phyloP scores from a whole-genome alignment of 1,140 invertebrate genomes.

The Whitmania pigra region DNA sequence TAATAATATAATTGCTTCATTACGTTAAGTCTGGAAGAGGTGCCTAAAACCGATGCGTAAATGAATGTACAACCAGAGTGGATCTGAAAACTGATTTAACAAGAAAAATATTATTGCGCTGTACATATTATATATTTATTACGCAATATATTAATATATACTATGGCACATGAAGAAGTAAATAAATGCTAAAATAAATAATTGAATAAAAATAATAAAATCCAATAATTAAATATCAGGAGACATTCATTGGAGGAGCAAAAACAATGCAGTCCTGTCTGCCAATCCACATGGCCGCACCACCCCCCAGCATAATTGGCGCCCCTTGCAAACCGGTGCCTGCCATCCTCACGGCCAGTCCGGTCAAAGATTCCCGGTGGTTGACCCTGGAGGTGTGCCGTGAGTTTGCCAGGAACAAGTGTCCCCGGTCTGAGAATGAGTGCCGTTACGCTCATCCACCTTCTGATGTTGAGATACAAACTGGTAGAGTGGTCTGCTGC shows the following conservation, averaged over 20 bases:
- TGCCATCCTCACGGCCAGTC: constrained; percentile 40
- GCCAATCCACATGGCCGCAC: constrained; percentile 11
- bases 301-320: not conserved
- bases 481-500: constrained; percentile 97
- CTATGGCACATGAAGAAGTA: too few species aligned
- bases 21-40: too few species aligned
- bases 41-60: too few species aligned
- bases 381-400: constrained; percentile 97
- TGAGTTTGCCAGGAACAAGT: constrained; percentile 98
- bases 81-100: too few species aligned
- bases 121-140: too few species aligned
- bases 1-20: too few species aligned
- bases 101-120: too few species aligned
- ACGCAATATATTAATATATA: too few species aligned
- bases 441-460: constrained; percentile 99
- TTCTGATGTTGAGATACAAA: constrained; percentile 96
- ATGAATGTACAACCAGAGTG: too few species aligned
- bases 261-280: constrained; percentile 7
- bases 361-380: constrained; percentile 98
- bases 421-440: constrained; percentile 91
- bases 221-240: not conserved
- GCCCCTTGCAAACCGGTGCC: constrained; percentile 9
- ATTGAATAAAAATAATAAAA: not conserved
- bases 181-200: not conserved
- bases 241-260: not conserved